Percentiles rank a stretch among this genome's conserved stretches.
phyloP scores from a whole-genome alignment of 2,113 vertebrate species.

The Tachysurus fulvidraco region DNA sequence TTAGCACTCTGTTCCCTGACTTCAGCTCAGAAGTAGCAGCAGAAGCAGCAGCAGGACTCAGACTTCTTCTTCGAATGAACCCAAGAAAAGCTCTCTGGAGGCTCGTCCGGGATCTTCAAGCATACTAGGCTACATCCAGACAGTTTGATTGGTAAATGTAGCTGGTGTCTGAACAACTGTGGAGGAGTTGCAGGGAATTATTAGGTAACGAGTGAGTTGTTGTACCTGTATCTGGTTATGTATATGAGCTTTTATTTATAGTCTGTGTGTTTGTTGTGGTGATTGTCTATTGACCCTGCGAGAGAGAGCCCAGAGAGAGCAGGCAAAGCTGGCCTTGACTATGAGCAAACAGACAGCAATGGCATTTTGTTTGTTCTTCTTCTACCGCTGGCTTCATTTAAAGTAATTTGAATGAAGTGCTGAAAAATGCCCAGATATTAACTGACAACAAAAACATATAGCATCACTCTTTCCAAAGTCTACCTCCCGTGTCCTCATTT shows the following conservation, averaged over 20 bases:
- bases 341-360: background rate
- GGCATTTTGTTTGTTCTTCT: background rate
- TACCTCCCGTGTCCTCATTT: background rate
- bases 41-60: no score
- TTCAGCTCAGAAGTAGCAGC: no score
- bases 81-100: no score
- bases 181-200: background rate
- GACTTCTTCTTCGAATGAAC: no score
- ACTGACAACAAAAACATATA: background rate
- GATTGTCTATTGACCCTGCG: background rate
- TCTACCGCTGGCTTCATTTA: background rate
- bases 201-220: slow-evolving; percentile 3
- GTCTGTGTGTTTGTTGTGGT: background rate
- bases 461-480: background rate
- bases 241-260: background rate
- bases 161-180: background rate
- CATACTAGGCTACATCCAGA: background rate
- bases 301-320: background rate
- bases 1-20: no score
- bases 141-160: background rate
- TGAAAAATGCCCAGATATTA: background rate
- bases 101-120: no score
- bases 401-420: background rate
- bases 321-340: background rate
- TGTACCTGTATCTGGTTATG: background rate